Evolutionary conservation across 2,113 vertebrate species (phyloP), one percentile per base, ranked within the genome.

Genomic region (Daubentonia madagascariensis): DNA sequence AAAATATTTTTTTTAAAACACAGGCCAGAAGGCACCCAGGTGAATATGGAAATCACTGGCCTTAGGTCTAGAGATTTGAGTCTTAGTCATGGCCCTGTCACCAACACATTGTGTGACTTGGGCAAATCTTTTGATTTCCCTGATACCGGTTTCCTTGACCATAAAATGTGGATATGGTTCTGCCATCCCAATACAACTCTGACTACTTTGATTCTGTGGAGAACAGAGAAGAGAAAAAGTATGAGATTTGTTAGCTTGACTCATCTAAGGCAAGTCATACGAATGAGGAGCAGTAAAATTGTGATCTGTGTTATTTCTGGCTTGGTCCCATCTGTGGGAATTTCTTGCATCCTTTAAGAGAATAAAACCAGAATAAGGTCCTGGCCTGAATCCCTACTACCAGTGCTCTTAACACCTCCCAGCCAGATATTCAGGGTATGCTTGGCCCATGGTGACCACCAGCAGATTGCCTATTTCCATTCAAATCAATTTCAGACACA

Each of bases 11-110:
- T 63, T 63, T 63, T 63, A 30, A 63, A 63, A 52, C n/a, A 65
- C 3, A 89, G 68, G 35, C 18, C 48, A 43, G 73, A 67, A 75
- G 7, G 6, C 22, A 86, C 37, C 40, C 40, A 65, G 52, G 22
- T 63, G 30, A 85, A 50, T 65, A n/a, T 90, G 91, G 91, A 73
- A 95, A 92, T 79, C 70, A 89, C 54, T 52, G 68, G n/a, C 20
- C 40, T 92, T 87, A 57, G n/a, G 30, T 68, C 83, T 65, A n/a
- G 37, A 97, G 43, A 59, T 20, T 25, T 18, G 89, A 80, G 59
- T 86, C 32, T 79, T 73, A 63, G 61, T 90, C 32, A 63, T 1
- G 25, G n/a, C 37, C 37, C 65, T 93, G 9, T 88, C 48, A 84
- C n/a, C 0, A 14, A 23, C 63, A 67, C 30, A 40, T 30, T 52